Evolutionary conservation across 2,797 vertebrate genomes (phyloP), one percentile per base, ranked within the genome.

Genomic region (Alca torda): DNA sequence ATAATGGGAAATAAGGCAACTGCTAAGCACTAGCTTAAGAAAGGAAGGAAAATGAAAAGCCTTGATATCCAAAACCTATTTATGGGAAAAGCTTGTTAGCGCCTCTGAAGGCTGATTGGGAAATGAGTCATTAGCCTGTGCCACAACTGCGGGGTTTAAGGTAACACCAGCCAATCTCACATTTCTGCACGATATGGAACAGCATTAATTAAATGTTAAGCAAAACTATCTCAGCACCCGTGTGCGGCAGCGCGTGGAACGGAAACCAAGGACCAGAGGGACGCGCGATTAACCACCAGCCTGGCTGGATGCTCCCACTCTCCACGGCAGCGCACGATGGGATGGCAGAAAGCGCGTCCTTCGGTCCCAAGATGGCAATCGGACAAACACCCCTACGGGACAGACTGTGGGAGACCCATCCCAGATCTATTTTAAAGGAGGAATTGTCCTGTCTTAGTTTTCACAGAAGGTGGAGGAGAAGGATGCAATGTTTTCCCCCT

Each of bases 271-370:
- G 72, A 59, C 25, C 59, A 21, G 30, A 59, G 81, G 39, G 65
- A 56, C 0, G 6, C 6, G 73, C 6, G 79, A 37, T 1, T 18
- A 21, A 64, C 21, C 63, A 15, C 33, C 3, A 7, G 59, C 41
- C 41, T 17, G 8, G 57, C 37, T 31, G 63, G 64, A 8, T 11
- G 30, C 61, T 73, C 83, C 5, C 1, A 17, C 72, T 16, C 70
- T 50, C 68, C 53, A 3, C 0, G 9, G 53, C 37, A 10, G 4
- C 25, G 14, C 25, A 4, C 1, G 13, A 25, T 2, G 1, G 1
- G 24, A n/a, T 48, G 33, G 63, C 54, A 59, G 25, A 72, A 73
- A 72, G 25, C 10, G 19, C 3, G 1, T 30, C 41, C 46, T 23
- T 51, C 3, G 10, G 14, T 31, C 31, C n/a, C 11, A 30, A 65